Evolutionary conservation across 2,797 vertebrate genomes (phyloP).

Genomic region (Emys orbicularis): DNA sequence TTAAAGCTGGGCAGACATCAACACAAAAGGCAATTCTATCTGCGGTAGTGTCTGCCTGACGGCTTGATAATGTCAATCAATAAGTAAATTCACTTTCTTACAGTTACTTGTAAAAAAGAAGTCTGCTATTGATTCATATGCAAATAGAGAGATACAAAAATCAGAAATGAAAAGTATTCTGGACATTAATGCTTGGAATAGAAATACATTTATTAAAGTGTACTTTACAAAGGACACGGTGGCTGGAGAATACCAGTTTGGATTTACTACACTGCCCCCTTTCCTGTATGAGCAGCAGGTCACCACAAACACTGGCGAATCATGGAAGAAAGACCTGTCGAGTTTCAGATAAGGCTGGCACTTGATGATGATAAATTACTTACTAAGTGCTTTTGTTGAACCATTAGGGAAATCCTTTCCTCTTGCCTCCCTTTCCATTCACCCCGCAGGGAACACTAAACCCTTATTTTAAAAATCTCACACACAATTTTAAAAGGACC

Average conservation of each 20-base stretch:
- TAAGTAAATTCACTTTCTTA: slow-evolving; percentile 80
- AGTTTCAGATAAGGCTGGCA: slow-evolving; percentile 59
- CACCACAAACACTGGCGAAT: slow-evolving; percentile 45
- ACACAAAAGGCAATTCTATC: slow-evolving; percentile 80
- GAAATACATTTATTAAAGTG: background rate
- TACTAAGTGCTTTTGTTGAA: slow-evolving; percentile 56
- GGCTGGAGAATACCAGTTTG: slow-evolving; percentile 11
- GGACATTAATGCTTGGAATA: slow-evolving; percentile 5
- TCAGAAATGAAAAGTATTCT: slow-evolving; percentile 33
- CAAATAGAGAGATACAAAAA: background rate
- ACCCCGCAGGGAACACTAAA: background rate
- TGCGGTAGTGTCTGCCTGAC: slow-evolving; percentile 78
- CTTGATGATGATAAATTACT: slow-evolving; percentile 76
- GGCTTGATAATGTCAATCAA: slow-evolving; percentile 84
- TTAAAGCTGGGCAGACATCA: slow-evolving; percentile 81
- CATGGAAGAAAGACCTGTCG: slow-evolving; percentile 57
- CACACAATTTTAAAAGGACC: background rate
- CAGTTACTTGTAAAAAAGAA: slow-evolving; percentile 74
- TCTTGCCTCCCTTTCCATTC: slow-evolving; percentile 16
- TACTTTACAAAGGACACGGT: background rate
- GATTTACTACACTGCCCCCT: slow-evolving; percentile 28
- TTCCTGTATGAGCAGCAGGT: background rate
- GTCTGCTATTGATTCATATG: slow-evolving; percentile 62
- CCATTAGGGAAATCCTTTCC: slow-evolving; percentile 50
- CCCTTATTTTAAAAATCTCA: background rate